A percentile compares a stretch with the other conserved stretches of the same genome.
These are phyloP conservation scores for Pterostichus niger DNA, from an alignment of 2,888 invertebrate species.

Conservation along the genomic window DNA sequence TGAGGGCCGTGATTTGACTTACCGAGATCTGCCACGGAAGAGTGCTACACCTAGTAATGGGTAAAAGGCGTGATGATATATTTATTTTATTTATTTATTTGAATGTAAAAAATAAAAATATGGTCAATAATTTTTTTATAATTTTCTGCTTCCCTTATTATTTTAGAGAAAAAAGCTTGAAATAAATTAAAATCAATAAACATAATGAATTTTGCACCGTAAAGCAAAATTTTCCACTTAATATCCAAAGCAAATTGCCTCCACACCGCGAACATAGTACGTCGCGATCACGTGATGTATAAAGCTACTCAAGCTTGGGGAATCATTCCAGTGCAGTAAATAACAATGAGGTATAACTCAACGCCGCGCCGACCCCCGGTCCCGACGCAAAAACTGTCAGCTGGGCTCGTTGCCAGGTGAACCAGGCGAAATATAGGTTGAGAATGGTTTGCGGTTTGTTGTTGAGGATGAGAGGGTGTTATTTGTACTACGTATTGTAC, in stretches of 20 bases:
- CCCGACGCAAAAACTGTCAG: slow-evolving; percentile 21
- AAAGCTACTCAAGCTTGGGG: slow-evolving; percentile 20
- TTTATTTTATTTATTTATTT: no score
- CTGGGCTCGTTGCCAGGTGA: slow-evolving; percentile 31
- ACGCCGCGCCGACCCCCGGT: no score
- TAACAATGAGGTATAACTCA: slow-evolving; percentile 24
- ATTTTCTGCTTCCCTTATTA: no score
- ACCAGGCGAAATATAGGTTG: neutral
- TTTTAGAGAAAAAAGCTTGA: neutral
- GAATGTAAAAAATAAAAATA: no score
- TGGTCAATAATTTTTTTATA: no score
- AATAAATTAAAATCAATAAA: neutral
- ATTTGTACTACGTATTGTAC: slow-evolving; percentile 6
- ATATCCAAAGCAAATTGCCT: neutral
- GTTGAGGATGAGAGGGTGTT: neutral
- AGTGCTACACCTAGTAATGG: no score
- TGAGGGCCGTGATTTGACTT: no score
- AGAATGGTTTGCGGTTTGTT: neutral
- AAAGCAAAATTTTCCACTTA: slow-evolving; percentile 8
- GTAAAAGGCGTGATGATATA: no score
- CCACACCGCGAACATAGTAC: neutral
- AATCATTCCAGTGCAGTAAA: slow-evolving; percentile 26
- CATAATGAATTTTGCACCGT: no score
- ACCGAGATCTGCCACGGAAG: no score
- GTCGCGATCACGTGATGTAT: neutral